Evolutionary conservation across 1,140 invertebrate species (phyloP), one percentile per base, ranked within the genome.

Genomic region (Dufourea novaeangliae): DNA sequence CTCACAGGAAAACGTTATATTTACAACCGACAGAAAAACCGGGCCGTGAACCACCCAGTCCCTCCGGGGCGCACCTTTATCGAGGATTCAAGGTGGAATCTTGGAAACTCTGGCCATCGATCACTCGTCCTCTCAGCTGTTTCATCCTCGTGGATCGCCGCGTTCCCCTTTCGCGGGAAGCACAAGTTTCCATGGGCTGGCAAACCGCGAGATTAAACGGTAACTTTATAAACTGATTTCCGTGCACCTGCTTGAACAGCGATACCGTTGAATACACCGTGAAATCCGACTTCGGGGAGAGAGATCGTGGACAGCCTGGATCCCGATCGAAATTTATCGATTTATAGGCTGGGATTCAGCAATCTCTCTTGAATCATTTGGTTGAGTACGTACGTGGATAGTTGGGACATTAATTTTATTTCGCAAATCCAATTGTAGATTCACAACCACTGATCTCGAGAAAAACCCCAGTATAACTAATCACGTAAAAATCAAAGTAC

Each of bases 121-220:
- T 50, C 46, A 50, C 46, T 50, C 46, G n/a, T 50, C 20, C 46
- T 50, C 46, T 50, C 46, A 50, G 46, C 46, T 50, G 46, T 50
- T 50, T 50, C 46, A n/a, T n/a, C 46, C 20, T 50, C 46, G 46
- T 17, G n/a, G 20, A n/a, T 50, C 44, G 2, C 44, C 6, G 4
- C 5, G 5, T 17, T 44, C 41, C 12, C 41, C 17, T 17, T 44
- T 3, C 6, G 12, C 12, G 11, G 12, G 41, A n/a, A n/a, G n/a
- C n/a, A 14, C 41, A 3, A 44, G 12, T 46, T 46, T n/a, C 44
- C 14, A n/a, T 20, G 44, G 2, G 44, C 44, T 2, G 44, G 17
- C 17, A 5, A 46, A 20, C 44, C 44, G 44, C 44, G 44, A 46
- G 44, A 46, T 46, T 46, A 46, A 46, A 46, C 44, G n/a, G 44